These are phyloP conservation scores for Belgica antarctica DNA, from an alignment of 2,888 invertebrate genomes.

Conservation along the genomic window DNA sequence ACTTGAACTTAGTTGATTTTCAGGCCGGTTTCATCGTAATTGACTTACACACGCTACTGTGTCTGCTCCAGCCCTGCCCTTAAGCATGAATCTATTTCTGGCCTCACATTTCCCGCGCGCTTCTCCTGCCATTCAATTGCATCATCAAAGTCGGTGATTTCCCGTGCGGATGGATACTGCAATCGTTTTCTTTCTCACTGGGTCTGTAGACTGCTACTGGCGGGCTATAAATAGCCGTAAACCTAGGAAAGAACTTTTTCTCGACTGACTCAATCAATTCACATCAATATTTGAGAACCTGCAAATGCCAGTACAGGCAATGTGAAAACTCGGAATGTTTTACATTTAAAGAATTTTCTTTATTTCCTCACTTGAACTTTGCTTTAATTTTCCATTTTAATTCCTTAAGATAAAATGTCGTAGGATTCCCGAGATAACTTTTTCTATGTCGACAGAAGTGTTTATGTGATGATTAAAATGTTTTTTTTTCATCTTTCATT, in stretches of 20 bases:
- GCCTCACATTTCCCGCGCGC: constrained; percentile 9
- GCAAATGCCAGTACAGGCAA: too few relatives aligned
- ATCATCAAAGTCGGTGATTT: constrained; percentile 10
- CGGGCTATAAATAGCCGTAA: neutral
- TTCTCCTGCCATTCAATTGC: constrained; percentile 10
- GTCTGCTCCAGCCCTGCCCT: neutral
- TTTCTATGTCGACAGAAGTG: too few relatives aligned
- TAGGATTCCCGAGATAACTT: neutral
- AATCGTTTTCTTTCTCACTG: neutral
- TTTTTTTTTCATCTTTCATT: too few relatives aligned
- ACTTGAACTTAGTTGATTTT: too few relatives aligned
- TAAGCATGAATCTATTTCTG: constrained; percentile 13
- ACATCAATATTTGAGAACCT: too few relatives aligned
- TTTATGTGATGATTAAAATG: too few relatives aligned
- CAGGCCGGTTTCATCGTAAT: too few relatives aligned
- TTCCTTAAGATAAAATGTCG: constrained; percentile 29
- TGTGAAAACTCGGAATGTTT: neutral
- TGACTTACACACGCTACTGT: too few relatives aligned
- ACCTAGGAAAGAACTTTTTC: too few relatives aligned
- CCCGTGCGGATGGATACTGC: neutral
- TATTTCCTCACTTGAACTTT: constrained; percentile 30
- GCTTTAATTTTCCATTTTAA: neutral
- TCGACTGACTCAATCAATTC: too few relatives aligned
- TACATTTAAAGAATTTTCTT: constrained; percentile 34
- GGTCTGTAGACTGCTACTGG: too few relatives aligned